phyloP scores from a whole-genome alignment of 1,140 invertebrate species.

The Protaetia brevitarsis region DNA sequence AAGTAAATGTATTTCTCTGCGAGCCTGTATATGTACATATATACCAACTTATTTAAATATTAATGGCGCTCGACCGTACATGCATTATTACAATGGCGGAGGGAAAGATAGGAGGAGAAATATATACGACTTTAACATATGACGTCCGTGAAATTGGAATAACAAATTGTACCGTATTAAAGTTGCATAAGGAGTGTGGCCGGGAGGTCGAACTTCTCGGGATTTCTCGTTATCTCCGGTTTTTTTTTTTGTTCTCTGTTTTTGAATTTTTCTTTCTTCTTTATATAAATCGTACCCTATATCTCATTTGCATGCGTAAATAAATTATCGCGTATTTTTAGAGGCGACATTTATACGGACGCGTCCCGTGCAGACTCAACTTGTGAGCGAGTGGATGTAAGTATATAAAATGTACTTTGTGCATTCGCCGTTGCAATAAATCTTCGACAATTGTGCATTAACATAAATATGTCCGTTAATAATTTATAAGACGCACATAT shows the following conservation, averaged over 20 bases:
- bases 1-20: background rate
- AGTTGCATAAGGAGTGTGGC: background rate
- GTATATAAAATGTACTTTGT: background rate
- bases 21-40: no score
- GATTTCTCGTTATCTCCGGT: background rate
- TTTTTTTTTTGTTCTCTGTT: background rate
- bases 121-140: background rate
- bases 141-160: background rate
- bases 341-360: background rate
- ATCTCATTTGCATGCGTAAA: background rate
- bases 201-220: background rate
- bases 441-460: conserved; percentile 1
- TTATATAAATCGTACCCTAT: background rate
- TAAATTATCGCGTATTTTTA: conserved; percentile 2
- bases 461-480: conserved; percentile 1
- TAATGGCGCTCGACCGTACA: background rate
- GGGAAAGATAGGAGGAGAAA: background rate
- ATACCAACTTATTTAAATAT: conserved; percentile 7
- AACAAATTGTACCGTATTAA: background rate
- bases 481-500: background rate
- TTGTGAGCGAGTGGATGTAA: background rate
- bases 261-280: background rate
- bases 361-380: no score
- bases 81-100: background rate
- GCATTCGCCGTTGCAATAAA: background rate